Evolutionary conservation across 92 coral and sea anemone species (phyloP), one percentile per base, ranked within the genome.

Genomic region (Epizoanthus fatuus): DNA sequence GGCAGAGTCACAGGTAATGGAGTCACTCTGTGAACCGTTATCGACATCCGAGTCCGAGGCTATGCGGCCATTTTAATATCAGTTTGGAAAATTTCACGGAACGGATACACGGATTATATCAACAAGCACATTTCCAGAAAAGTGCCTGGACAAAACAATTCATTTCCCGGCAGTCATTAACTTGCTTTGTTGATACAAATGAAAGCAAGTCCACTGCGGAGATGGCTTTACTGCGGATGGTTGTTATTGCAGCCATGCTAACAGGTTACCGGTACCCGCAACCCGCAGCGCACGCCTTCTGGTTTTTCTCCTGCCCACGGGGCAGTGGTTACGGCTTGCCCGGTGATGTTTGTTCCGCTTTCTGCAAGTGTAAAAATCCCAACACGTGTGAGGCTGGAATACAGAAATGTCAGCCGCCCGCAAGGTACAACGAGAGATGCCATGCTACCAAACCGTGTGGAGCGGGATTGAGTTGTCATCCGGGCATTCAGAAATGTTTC

Each of bases 401-500:
- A 44, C 98, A 97, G 90, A 89, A 84, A 60, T 97, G 99, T 66
- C 92, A 85, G 38, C 32, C 84, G 14, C 99, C 96, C 5, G 96
- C 95, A 62, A 55, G 51, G 89, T 76, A 93, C 52, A 86, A 79
- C 37, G 97, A 93, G 62, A 86, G 83, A 16, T 97, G 99, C 77
- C 99, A 97, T 63, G 87, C 88, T 45, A 97, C 99, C 20, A 95
- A 90, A 57, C 99, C 99, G 12, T 97, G 99, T 83, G 91, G 90
- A 14, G 62, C 40, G 56, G 95, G 97, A 4, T 65, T 97, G 22
- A 97, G 97, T 81, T 97, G 99, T 84, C 99, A 97, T 73, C 99
- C 99, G 84, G 99, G 99, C 29, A 84, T 97, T 52, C 99, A 97
- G 89, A 93, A 92, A 80, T 97, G 99, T 75, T 97, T 93, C 66